These are phyloP conservation scores for Homarus americanus DNA, from an alignment of 1,140 invertebrate genomes.

Conservation along the genomic window DNA sequence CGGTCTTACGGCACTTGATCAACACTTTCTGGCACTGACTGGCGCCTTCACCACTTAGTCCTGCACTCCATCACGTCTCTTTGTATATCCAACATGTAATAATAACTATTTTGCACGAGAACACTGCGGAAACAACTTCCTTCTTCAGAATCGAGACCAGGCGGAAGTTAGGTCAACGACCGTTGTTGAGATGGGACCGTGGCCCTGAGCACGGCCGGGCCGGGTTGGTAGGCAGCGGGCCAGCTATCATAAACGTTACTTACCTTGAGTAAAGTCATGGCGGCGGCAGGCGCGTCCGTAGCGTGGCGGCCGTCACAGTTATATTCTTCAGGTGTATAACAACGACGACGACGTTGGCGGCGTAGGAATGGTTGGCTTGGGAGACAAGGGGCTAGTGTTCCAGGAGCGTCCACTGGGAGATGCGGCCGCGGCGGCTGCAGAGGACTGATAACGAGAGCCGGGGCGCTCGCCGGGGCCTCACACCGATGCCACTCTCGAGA, in stretches of 20 bases:
- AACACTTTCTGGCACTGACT: not conserved
- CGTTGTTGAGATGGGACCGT: not conserved
- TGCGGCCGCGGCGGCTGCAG: not conserved
- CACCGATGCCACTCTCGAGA: conserved; percentile 10
- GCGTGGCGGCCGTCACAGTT: not conserved
- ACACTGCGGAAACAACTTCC: not conserved
- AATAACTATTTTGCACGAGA: not conserved
- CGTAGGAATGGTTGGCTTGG: no score
- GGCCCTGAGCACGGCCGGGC: not conserved
- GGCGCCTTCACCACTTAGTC: not conserved
- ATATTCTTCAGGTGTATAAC: not conserved
- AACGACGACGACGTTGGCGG: not conserved
- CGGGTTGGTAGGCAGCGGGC: not conserved
- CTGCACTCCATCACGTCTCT: not conserved
- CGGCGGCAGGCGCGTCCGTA: not conserved
- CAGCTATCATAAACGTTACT: not conserved
- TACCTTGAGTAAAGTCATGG: not conserved
- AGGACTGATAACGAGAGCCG: not conserved
- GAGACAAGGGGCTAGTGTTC: not conserved
- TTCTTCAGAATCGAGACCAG: not conserved
- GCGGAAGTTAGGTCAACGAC: not conserved
- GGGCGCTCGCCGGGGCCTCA: not conserved
- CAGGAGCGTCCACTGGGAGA: not conserved
- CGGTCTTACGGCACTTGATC: not conserved
- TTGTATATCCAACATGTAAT: not conserved